Evolutionary conservation across 2,797 vertebrate genomes (phyloP), one percentile per base, ranked within the genome.

Genomic region (Lophius americanus): DNA sequence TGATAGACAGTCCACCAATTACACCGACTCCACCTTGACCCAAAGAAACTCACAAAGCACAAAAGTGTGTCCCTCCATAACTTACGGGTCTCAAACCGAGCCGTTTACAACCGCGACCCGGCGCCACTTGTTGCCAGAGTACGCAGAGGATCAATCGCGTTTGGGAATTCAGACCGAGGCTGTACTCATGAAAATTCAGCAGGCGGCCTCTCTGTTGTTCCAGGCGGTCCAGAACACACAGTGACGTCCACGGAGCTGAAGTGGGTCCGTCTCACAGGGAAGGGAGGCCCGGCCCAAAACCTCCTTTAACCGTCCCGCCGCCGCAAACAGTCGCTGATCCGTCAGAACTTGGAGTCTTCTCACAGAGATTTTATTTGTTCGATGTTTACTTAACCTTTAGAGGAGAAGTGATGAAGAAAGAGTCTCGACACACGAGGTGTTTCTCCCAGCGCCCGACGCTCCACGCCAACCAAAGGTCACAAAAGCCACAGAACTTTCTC

Each of bases 181-280:
- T 72, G 69, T 51, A 73, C 93, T 94, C 89, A 93, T 94, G 91
- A 92, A 94, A 93, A 93, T 92, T 92, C 91, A 92, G 83, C 36
- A 51, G 81, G 84, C 80, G 88, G 83, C 47, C 64, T 81, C 79
- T 90, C 60, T 87, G 88, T 86, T 86, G 85, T 90, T 91, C 73
- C 78, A 89, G 75, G 79, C 78, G 69, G 81, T 75, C 78, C 78
- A n/a, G 66, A 71, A 81, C 65, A 74, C 80, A 74, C 80, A 55
- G 70, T 90, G 89, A 89, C 82, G 81, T 89, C 76, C 14, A 44
- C 23, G 54, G 72, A 61, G 79, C 83, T 77, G 69, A 73, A 73
- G 68, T 73, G 75, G 78, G 82, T 80, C 78, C 81, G 83, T 82
- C 82, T 85, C 73, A 44, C 56, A 46, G 76, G 50, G 57, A 79